Evolutionary conservation across 2,888 invertebrate genomes (phyloP).

Genomic region (Cheiracanthium punctorium): DNA sequence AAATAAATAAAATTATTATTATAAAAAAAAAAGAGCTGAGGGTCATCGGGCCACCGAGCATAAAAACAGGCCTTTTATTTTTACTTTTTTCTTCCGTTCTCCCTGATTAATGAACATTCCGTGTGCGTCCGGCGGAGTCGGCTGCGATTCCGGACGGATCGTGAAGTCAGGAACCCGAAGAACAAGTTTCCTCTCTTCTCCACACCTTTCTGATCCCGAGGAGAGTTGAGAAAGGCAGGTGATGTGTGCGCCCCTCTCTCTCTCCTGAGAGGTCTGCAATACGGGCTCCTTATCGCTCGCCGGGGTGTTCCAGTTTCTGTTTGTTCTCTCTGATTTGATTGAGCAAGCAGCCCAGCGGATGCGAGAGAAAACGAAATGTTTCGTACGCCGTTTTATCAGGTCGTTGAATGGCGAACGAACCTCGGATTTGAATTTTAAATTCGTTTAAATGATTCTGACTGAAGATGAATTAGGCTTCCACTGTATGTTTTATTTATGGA

Average conservation of each 20-base stretch:
- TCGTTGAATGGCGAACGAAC: too few species aligned
- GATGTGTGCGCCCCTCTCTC: not conserved
- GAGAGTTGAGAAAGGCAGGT: constrained; percentile 1
- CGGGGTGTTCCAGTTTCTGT: not conserved
- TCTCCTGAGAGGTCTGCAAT: not conserved
- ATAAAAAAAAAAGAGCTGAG: too few species aligned
- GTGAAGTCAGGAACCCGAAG: constrained; percentile 45
- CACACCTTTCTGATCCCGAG: constrained; percentile 31
- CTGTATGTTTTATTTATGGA: too few species aligned
- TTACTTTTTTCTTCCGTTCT: too few species aligned
- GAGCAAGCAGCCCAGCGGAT: too few species aligned
- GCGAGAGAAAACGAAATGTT: too few species aligned
- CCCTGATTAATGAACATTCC: constrained; percentile 8
- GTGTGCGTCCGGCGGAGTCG: not conserved
- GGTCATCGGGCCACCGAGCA: constrained; percentile 10
- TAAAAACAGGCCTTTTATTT: not conserved
- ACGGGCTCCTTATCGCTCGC: not conserved
- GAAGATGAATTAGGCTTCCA: too few species aligned
- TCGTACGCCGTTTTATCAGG: too few species aligned
- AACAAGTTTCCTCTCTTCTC: constrained; percentile 20
- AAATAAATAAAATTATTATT: too few species aligned
- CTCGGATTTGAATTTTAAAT: too few species aligned
- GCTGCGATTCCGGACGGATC: constrained; percentile 22
- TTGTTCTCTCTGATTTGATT: too few species aligned
- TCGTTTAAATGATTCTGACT: too few species aligned